Base-by-base conservation (phyloP, 1,140 invertebrate genomes). In the Diploscapter pachys region DNA sequence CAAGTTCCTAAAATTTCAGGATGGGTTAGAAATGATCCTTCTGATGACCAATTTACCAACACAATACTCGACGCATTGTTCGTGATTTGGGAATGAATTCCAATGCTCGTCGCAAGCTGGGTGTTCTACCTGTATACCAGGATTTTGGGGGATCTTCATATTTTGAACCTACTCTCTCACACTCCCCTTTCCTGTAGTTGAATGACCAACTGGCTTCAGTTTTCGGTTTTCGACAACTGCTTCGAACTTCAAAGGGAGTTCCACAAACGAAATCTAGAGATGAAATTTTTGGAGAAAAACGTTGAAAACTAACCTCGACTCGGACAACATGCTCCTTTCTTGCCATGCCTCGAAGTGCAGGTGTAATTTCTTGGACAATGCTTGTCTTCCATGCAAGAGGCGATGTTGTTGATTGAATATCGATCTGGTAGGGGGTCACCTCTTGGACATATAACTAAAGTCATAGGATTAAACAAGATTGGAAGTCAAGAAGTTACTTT, bases 341-440 rank as follows among this genome's bases (percentile, higher is more conserved):
- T 63, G 3, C 70, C 63, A n/a, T 57, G 54, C 48, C 62, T 66
- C 8, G 56, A 49, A 4, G 69, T 77, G 61, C 79, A 80, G 4
- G 78, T 80, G 77, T 80, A 79, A 66, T 80, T 80, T 6, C 64
- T 55, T 9, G 79, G 78, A 54, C 79, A 80, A 65, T 80, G 74
- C 51, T 71, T 72, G 52, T 73, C 63, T 53, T 70, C 71, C 56
- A 73, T 71, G 55, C 79, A 80, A 5, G 70, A 67, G 48, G 78
- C 78, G 59, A 80, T 77, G 11, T 79, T 62, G 62, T 71, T 77
- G 48, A 77, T 66, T 5, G 79, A 76, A 31, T 73, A 79, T 3
- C 78, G 79, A 56, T 79, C 77, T 11, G 79, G 70, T 48, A 69
- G 73, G 9, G 79, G 78, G 53, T 80, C 79, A 2, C 79, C 79